Percentiles rank a stretch among this genome's conserved stretches.
Conservation (phyloP, 2,888 invertebrate genomes). For the Nasonovia ribisnigri region DNA sequence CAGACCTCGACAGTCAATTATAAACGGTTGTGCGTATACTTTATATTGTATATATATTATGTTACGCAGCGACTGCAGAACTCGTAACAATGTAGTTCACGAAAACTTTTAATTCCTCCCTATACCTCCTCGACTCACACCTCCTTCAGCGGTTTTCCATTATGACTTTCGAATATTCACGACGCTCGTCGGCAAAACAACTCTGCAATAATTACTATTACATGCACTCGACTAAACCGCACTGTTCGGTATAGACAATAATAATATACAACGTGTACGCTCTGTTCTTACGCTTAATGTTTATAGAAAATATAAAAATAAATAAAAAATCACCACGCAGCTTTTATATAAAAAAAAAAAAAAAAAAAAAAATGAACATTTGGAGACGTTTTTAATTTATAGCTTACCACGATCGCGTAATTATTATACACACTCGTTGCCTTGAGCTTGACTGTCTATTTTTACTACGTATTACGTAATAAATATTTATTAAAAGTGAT, state of each 20-base stretch:
- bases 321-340: neutral
- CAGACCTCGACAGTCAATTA: constrained; percentile 28
- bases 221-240: neutral
- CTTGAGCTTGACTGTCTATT: neutral
- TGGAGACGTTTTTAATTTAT: neutral
- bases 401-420: neutral
- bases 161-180: neutral
- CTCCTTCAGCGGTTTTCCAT: neutral
- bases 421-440: neutral
- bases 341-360: neutral
- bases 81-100: constrained; percentile 39
- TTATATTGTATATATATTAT: neutral
- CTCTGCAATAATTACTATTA: neutral
- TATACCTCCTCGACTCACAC: neutral
- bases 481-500: neutral
- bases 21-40: neutral
- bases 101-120: neutral
- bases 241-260: constrained; percentile 45
- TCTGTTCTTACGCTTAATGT: neutral
- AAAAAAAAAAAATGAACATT: neutral
- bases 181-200: neutral
- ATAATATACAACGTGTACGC: neutral
- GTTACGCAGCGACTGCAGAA: constrained; percentile 19
- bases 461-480: neutral
- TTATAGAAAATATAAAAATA: neutral